Conservation (phyloP, 2,113 vertebrate species). For the Proterorhinus semilunaris region DNA sequence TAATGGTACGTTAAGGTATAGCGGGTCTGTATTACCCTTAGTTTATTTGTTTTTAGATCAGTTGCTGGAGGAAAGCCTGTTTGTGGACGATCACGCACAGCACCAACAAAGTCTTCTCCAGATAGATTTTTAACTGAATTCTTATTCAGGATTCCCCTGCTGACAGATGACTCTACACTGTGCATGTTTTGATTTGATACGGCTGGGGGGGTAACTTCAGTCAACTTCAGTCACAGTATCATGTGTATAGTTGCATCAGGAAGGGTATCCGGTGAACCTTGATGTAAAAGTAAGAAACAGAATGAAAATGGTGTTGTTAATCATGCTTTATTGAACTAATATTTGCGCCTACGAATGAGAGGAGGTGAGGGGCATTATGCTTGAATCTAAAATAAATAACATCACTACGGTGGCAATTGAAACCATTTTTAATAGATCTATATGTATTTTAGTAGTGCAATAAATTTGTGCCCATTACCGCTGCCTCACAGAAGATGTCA, state of each 20-base stretch:
- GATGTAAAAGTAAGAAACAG: not conserved
- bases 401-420: no score
- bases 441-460: constrained; percentile 2
- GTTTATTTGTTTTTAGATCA: not conserved
- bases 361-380: not conserved
- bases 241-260: not conserved
- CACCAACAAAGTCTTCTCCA: no score
- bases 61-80: no score
- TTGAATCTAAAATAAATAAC: not conserved
- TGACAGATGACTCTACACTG: no score
- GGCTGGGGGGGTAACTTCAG: no score
- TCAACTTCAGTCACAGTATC: not conserved
- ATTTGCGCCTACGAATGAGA: not conserved
- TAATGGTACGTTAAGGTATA: not conserved
- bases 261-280: not conserved
- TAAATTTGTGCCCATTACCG: constrained; percentile 41
- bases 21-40: constrained; percentile 8
- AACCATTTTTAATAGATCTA: not conserved
- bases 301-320: not conserved
- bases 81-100: no score
- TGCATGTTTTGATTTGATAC: no score
- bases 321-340: not conserved
- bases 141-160: no score
- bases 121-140: no score
- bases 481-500: constrained; percentile 25